Base-by-base conservation (phyloP, 2,797 vertebrate species). In the Manis crassicaudata region DNA sequence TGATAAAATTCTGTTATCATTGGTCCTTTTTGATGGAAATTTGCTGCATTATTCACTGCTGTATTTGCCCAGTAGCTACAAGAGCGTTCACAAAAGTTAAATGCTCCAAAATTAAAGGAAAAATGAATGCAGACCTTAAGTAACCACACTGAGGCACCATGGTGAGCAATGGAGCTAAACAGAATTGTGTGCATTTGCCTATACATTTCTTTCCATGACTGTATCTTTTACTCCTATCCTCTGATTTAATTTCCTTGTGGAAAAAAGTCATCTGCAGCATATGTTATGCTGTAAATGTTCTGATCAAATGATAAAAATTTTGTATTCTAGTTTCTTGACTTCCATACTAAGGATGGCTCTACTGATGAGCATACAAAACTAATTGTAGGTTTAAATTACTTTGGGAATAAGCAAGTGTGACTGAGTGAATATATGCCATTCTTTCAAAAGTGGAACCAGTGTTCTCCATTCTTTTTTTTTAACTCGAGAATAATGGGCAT, bases 221-320 rank as follows among this genome's bases (percentile, higher is more conserved):
- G 10, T 46, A n/a, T 17, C 54, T 88, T 89, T 46, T 81, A 20
- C 77, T 88, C 27, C 12, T 88, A 27, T 43, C 13, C 37, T 90
- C 13, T 82, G 46, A 87, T 80, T 96, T 88, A 92, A 96, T 94
- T 82, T 96, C 67, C 67, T 67, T 62, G 35, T 82, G 46, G 70
- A 62, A 40, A 94, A 73, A 85, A 60, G 13, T 87, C 23, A 77
- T 92, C 84, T 88, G 35, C 32, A 79, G 25, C 77, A 90, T 46
- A 29, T n/a, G 13, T 23, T 72, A 73, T 25, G 7, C 21, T 72
- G 17, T 70, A 80, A 95, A 92, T 86, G 37, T 83, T 85, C n/a
- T 20, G 40, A 50, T 25, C 37, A 85, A 90, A 50, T 75, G 8
- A 11, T 86, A 76, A 92, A 93, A 23, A 63, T 3, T 23, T 37